Conservation (phyloP, 2,113 vertebrate genomes). For the Eudorcas thomsonii region DNA sequence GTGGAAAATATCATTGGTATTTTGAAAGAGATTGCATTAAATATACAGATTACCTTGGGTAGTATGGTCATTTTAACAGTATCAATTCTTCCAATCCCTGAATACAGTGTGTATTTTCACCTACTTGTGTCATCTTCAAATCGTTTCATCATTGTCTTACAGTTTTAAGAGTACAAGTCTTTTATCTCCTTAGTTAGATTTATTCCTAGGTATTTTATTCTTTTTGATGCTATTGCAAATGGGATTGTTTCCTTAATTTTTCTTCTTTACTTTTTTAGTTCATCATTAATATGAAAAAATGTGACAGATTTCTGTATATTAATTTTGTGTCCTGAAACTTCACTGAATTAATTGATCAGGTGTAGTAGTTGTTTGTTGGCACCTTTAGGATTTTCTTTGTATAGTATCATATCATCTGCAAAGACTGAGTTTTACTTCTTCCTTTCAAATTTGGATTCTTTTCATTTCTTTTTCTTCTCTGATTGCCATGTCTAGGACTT, state of each 20-base stretch:
- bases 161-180: neutral
- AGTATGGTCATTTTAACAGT: neutral
- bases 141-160: neutral
- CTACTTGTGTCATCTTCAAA: neutral
- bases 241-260: neutral
- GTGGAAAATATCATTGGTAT: neutral
- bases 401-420: neutral
- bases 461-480: neutral
- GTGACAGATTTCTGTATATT: neutral
- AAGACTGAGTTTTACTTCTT: neutral
- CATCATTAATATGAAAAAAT: neutral
- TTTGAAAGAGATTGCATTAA: neutral
- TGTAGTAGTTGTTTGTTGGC: neutral
- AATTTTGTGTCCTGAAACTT: neutral
- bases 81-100: neutral
- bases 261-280: neutral
- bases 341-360: neutral
- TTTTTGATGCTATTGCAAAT: neutral
- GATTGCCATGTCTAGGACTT: neutral
- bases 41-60: neutral
- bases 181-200: neutral
- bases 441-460: neutral
- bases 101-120: neutral
- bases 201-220: neutral
- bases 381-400: neutral